A percentile compares a stretch with the other conserved stretches of the same genome.
These are phyloP conservation scores for human DNA, from an alignment of 2,113 vertebrate species.

Conservation along the genomic window GRCh38 chr15:100929501-100930000, in stretches of 20 bases:
- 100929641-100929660: accelerated
- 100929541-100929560: conserved; percentile 76
- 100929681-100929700: accelerated
- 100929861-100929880: not conserved
- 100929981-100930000: not conserved
- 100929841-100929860: not conserved
- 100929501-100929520: not conserved
- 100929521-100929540: not conserved
- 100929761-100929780: not conserved
- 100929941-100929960: not conserved
- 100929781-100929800: not conserved
- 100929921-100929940: not conserved
- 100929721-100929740: not conserved
- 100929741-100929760: not conserved
- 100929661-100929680: not conserved
- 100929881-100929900: accelerated
- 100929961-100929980: not conserved
- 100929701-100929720: accelerated
- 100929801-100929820: accelerated
- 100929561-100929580: conserved; percentile 75
- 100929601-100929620: not conserved
- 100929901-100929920: accelerated
- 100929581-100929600: not conserved
- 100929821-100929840: not conserved
- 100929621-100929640: not conserved